phyloP scores from a whole-genome alignment of 2,888 invertebrate genomes.

The Lycocerus yunnanus region DNA sequence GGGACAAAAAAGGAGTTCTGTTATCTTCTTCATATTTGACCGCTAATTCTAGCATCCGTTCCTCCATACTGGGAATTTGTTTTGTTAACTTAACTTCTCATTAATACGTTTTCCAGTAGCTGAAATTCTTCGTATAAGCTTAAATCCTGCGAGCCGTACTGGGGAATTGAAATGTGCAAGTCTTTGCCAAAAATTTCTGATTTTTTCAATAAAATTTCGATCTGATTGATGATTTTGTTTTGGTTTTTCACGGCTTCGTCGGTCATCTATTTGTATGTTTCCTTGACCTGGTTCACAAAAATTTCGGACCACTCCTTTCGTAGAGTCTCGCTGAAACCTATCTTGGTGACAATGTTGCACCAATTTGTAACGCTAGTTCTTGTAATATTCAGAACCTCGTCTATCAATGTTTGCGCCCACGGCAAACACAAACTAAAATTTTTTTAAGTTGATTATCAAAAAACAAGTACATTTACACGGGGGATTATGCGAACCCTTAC shows the following conservation, averaged over 20 bases:
- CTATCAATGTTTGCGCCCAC: no score
- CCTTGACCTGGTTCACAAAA: conserved; percentile 51
- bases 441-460: no score
- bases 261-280: conserved; percentile 65
- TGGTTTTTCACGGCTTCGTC: conserved; percentile 64
- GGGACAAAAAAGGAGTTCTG: no score
- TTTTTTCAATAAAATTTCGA: conserved; percentile 53
- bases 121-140: conserved; percentile 39
- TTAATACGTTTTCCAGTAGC: conserved; percentile 17
- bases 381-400: no score
- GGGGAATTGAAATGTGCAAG: conserved; percentile 39
- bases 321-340: conserved; percentile 22
- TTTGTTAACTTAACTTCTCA: no score
- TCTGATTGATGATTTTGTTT: conserved; percentile 58
- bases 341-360: conserved; percentile 19
- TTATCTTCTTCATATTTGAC: no score
- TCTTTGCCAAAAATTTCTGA: conserved; percentile 38
- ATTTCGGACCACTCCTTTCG: conserved; percentile 24
- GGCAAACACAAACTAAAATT: no score
- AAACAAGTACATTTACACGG: no score
- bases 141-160: conserved; percentile 37
- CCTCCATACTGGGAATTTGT: no score
- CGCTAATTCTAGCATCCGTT: no score
- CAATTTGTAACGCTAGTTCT: background rate
- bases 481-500: no score